phyloP scores from a whole-genome alignment of 1,140 invertebrate species.

The Drosophila yakuba region DNA sequence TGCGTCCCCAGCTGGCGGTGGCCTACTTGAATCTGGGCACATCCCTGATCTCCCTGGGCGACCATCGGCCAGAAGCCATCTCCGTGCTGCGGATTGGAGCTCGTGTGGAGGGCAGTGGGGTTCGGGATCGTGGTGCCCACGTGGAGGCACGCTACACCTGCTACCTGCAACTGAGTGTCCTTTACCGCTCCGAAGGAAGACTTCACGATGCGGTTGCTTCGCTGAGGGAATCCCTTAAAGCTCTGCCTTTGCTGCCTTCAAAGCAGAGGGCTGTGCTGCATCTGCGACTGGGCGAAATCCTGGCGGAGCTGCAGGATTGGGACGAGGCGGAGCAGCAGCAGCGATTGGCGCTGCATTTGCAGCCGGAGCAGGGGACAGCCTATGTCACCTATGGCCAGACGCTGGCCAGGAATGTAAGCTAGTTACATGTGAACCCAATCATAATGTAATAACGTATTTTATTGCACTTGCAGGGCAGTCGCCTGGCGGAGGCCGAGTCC shows the following conservation, averaged over 20 bases:
- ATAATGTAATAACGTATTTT: conserved; percentile 7
- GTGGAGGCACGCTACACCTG: conserved; percentile 95
- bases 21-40: conserved; percentile 97
- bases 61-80: conserved; percentile 91
- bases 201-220: conserved; percentile 92
- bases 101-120: conserved; percentile 91
- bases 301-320: conserved; percentile 90
- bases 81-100: conserved; percentile 92
- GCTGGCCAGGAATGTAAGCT: conserved; percentile 93
- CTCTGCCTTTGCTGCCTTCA: conserved; percentile 91
- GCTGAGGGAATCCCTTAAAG: conserved; percentile 89
- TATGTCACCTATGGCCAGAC: conserved; percentile 96
- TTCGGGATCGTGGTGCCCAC: conserved; percentile 95
- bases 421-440: not conserved
- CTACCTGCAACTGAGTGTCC: conserved; percentile 93
- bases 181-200: conserved; percentile 93
- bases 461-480: conserved; percentile 87
- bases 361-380: conserved; percentile 93
- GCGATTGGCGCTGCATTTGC: conserved; percentile 90
- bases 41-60: conserved; percentile 91
- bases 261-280: conserved; percentile 88
- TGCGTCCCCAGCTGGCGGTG: conserved; percentile 96
- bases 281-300: conserved; percentile 88
- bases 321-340: conserved; percentile 93
- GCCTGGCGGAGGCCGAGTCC: conserved; percentile 92